Percentiles rank a stretch among this genome's conserved stretches.
Conservation (phyloP, 2,888 invertebrate genomes). For the Brachypalpus laphriformis region DNA sequence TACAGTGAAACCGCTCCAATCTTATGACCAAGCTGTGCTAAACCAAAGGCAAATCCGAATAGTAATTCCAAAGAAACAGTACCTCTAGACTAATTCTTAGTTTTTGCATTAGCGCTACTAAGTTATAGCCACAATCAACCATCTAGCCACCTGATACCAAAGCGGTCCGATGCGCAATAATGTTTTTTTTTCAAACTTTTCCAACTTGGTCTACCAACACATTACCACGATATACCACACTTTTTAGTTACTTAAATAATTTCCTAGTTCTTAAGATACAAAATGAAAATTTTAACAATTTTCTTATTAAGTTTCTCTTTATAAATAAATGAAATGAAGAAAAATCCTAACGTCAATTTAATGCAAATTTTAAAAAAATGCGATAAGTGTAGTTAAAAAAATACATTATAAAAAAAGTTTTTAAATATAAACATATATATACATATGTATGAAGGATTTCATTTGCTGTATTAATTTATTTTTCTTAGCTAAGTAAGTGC, state of each 20-base stretch:
- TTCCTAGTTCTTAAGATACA: slow-evolving; percentile 60
- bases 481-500: slow-evolving; percentile 20
- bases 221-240: slow-evolving; percentile 18
- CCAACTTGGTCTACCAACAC: neutral
- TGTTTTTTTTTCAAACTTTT: too few relatives aligned
- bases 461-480: neutral
- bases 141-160: too few relatives aligned
- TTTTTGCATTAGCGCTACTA: too few relatives aligned
- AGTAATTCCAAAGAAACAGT: too few relatives aligned
- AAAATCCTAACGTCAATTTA: slow-evolving; percentile 71
- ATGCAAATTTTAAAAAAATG: slow-evolving; percentile 61
- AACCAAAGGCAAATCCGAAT: too few relatives aligned
- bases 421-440: slow-evolving; percentile 36
- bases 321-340: slow-evolving; percentile 35
- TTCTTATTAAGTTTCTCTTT: slow-evolving; percentile 38
- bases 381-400: slow-evolving; percentile 65
- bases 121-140: too few relatives aligned
- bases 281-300: slow-evolving; percentile 53
- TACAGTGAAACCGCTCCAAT: too few relatives aligned
- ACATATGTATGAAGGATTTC: slow-evolving; percentile 26
- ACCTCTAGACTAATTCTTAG: too few relatives aligned
- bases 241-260: slow-evolving; percentile 8
- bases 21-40: too few relatives aligned
- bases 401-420: slow-evolving; percentile 16
- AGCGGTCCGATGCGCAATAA: too few relatives aligned